Evolutionary conservation across 2,888 invertebrate genomes (phyloP).

Genomic region (Cryptosula pallasiana): DNA sequence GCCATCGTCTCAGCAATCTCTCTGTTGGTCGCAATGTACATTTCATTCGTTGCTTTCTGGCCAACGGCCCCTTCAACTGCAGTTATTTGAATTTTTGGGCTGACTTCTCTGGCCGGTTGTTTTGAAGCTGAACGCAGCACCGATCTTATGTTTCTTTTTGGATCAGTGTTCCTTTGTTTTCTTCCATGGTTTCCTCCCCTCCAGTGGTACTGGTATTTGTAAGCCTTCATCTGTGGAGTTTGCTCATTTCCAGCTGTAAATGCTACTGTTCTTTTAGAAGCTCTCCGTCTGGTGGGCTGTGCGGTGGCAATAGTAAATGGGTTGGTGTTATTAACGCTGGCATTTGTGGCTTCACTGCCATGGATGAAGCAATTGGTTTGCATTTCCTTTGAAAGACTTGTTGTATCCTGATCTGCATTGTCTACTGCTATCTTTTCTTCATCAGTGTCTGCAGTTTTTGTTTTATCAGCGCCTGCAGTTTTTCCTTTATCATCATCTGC

Average conservation of each 20-base stretch:
- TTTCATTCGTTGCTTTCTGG: background rate
- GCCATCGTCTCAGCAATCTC: background rate
- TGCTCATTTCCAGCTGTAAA: background rate
- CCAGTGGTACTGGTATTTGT: background rate
- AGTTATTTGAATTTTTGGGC: background rate
- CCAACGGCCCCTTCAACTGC: background rate
- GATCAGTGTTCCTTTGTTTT: background rate
- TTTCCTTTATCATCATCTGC: too few relatives aligned
- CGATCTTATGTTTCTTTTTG: background rate
- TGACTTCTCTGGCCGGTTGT: background rate
- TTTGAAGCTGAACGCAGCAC: background rate
- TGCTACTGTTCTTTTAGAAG: background rate
- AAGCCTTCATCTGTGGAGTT: background rate
- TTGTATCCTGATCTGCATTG: too few relatives aligned
- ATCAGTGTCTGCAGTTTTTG: too few relatives aligned
- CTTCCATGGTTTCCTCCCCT: background rate
- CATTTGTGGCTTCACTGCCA: too few relatives aligned
- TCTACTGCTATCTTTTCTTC: too few relatives aligned
- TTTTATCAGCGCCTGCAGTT: too few relatives aligned
- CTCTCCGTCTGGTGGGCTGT: background rate
- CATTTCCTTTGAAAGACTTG: too few relatives aligned
- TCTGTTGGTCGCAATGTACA: background rate
- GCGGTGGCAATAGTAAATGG: too few relatives aligned
- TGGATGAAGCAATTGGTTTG: too few relatives aligned
- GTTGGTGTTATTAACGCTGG: too few relatives aligned